phyloP scores from a whole-genome alignment of 2,888 invertebrate species.

The Caenorhabditis zanzibari region DNA sequence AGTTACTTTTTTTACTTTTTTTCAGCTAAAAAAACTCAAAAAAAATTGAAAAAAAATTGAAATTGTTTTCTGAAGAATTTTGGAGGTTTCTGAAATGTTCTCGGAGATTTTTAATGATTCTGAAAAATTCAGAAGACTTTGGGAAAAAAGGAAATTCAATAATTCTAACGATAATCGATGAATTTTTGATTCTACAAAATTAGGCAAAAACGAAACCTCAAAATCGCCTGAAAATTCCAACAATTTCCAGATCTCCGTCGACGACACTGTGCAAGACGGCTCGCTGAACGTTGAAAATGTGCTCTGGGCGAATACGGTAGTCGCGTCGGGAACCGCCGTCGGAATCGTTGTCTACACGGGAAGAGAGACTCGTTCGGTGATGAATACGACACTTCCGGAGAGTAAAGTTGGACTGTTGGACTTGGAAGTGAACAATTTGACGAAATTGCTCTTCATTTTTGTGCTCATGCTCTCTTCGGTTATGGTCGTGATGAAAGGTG shows the following conservation, averaged over 20 bases:
- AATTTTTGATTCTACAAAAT: too few species aligned
- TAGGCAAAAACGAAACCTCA: too few species aligned
- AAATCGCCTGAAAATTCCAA: background rate
- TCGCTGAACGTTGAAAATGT: slow-evolving; percentile 97
- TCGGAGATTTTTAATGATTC: too few species aligned
- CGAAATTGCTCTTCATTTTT: slow-evolving; percentile 94
- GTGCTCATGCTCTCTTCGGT: slow-evolving; percentile 93
- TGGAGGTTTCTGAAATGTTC: too few species aligned
- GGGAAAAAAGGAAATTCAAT: too few species aligned
- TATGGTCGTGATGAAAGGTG: slow-evolving; percentile 93
- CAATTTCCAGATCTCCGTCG: slow-evolving; percentile 67
- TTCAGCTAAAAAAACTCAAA: too few species aligned
- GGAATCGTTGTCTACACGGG: slow-evolving; percentile 91
- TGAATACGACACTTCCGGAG: slow-evolving; percentile 97
- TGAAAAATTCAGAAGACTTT: too few species aligned
- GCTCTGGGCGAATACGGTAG: slow-evolving; percentile 98
- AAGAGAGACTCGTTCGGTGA: slow-evolving; percentile 95
- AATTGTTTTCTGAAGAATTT: too few species aligned
- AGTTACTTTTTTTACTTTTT: too few species aligned
- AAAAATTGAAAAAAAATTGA: too few species aligned
- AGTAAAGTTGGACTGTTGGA: slow-evolving; percentile 97
- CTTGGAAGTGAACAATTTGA: slow-evolving; percentile 95
- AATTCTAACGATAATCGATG: too few species aligned
- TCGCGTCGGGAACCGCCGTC: slow-evolving; percentile 90
- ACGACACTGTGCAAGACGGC: slow-evolving; percentile 87